A percentile compares a stretch with the other conserved stretches of the same genome.
Conservation (phyloP, 2,113 vertebrate species). For the Baryphthengus martii region DNA sequence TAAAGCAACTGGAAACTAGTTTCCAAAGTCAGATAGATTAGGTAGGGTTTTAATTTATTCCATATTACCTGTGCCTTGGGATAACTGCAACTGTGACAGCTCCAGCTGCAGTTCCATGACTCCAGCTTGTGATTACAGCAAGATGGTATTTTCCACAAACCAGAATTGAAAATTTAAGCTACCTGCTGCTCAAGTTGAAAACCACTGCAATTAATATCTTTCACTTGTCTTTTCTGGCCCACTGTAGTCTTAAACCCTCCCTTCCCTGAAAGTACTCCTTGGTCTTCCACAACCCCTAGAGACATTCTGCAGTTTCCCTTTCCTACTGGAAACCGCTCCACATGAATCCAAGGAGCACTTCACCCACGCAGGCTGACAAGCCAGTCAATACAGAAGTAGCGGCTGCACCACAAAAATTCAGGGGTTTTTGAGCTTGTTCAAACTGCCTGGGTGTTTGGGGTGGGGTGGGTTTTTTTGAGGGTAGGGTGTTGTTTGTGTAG, state of each 20-base stretch:
- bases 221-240: neutral
- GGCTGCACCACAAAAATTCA: neutral
- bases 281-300: neutral
- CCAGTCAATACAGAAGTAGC: neutral
- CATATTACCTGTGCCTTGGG: neutral
- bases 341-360: accelerated
- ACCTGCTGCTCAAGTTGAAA: neutral
- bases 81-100: neutral
- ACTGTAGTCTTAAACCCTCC: neutral
- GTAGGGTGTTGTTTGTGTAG: neutral
- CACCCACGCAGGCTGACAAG: too few relatives aligned
- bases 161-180: neutral
- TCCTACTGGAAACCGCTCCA: too few relatives aligned
- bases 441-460: neutral
- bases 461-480: neutral
- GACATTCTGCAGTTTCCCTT: neutral
- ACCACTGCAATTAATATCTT: neutral
- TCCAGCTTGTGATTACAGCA: neutral
- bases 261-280: neutral
- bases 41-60: neutral
- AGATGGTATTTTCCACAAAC: neutral
- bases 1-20: neutral
- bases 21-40: neutral
- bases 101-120: neutral
- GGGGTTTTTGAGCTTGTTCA: neutral